These are phyloP conservation scores for Corythucha ciliata DNA, from an alignment of 2,888 invertebrate species.

Conservation along the genomic window DNA sequence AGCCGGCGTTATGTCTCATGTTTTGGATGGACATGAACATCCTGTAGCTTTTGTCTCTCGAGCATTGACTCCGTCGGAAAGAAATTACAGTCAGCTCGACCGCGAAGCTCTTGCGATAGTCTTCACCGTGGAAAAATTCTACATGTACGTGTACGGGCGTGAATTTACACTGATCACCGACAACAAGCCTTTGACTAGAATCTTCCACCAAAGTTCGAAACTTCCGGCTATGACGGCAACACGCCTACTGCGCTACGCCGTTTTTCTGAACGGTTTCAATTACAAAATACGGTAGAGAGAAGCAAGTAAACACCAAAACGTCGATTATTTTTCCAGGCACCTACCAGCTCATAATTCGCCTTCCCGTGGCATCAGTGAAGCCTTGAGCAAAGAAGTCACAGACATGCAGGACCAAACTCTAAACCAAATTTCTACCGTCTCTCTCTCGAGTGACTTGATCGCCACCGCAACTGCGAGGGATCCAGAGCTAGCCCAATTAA, in stretches of 20 bases:
- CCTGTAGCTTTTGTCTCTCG: conserved; percentile 29
- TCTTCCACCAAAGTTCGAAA: neutral
- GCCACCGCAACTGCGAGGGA: no score
- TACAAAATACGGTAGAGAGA: conserved; percentile 8
- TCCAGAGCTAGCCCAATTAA: no score
- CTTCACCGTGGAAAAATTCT: conserved; percentile 7
- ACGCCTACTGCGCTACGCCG: conserved; percentile 7
- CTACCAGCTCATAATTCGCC: no score
- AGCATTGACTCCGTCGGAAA: conserved; percentile 29
- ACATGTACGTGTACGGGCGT: neutral
- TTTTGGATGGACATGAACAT: conserved; percentile 20
- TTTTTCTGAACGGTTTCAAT: conserved; percentile 2
- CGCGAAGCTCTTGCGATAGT: conserved; percentile 24
- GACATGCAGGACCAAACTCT: no score
- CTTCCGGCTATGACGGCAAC: conserved; percentile 7
- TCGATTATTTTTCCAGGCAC: no score
- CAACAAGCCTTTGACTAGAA: conserved; percentile 6
- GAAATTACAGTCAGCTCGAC: conserved; percentile 25
- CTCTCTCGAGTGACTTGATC: no score
- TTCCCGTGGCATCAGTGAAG: no score
- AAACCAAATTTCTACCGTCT: no score
- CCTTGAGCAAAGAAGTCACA: no score
- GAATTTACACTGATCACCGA: conserved; percentile 41
- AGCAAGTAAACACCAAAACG: no score
- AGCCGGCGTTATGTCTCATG: conserved; percentile 2